These are phyloP conservation scores for Griposia aprilina DNA, from an alignment of 2,888 invertebrate genomes.

Conservation along the genomic window DNA sequence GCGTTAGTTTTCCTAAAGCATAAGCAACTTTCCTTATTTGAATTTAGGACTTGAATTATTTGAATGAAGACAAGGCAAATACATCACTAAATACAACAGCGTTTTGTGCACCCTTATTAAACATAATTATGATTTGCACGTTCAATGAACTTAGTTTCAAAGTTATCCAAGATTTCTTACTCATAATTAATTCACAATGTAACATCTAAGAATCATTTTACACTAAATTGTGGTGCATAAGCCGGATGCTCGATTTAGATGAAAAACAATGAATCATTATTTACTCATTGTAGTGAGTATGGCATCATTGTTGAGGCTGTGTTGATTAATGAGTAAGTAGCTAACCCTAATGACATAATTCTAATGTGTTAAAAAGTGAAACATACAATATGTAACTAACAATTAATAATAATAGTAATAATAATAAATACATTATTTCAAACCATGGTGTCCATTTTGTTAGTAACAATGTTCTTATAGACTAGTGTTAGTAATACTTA, in stretches of 20 bases:
- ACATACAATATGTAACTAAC: background rate
- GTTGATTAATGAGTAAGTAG: constrained; percentile 42
- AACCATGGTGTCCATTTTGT: too few species aligned
- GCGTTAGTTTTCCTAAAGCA: background rate
- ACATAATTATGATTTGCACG: background rate
- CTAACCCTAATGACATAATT: constrained; percentile 37
- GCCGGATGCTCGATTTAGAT: constrained; percentile 38
- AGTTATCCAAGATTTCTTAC: constrained; percentile 1
- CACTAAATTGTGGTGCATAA: constrained; percentile 7
- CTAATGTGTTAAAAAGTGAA: constrained; percentile 11
- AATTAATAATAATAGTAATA: too few species aligned
- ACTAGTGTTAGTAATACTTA: too few species aligned
- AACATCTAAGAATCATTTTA: constrained; percentile 26
- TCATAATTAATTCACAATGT: background rate
- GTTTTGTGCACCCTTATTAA: background rate
- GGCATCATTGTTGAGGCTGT: constrained; percentile 45
- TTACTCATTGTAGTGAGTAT: constrained; percentile 26
- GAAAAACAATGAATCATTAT: constrained; percentile 52
- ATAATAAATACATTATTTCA: too few species aligned
- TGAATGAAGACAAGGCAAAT: background rate
- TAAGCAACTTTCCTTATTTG: background rate
- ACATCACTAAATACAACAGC: background rate
- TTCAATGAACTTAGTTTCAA: constrained; percentile 15
- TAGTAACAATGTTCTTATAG: too few species aligned
- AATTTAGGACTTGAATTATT: background rate